Evolutionary conservation across 1,140 invertebrate species (phyloP).

Genomic region (Odontomachus brunneus): DNA sequence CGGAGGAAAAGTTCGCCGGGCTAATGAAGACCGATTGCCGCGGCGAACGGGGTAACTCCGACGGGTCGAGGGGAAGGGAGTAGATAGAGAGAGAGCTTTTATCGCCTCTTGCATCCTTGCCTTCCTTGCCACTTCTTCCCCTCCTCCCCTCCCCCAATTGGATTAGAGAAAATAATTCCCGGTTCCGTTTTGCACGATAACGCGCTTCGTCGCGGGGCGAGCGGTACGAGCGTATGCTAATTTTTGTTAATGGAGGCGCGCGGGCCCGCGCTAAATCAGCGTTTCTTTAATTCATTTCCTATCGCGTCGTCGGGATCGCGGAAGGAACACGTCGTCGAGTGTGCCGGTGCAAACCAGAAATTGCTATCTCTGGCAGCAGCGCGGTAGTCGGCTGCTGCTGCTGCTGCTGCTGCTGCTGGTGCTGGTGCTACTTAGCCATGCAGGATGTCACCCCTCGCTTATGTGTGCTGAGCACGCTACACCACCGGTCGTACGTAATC

Average conservation of each 20-base stretch:
- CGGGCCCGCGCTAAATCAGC: slow-evolving; percentile 50
- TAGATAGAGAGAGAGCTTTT: slow-evolving; percentile 56
- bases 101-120: slow-evolving; percentile 47
- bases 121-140: neutral
- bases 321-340: slow-evolving; percentile 47
- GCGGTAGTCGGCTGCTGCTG: slow-evolving; percentile 23
- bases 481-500: slow-evolving; percentile 21
- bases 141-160: slow-evolving; percentile 60
- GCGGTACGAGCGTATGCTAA: slow-evolving; percentile 64
- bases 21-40: slow-evolving; percentile 74
- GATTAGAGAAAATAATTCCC: slow-evolving; percentile 76
- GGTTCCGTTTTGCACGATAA: slow-evolving; percentile 68
- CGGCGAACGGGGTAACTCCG: slow-evolving; percentile 43
- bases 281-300: slow-evolving; percentile 61
- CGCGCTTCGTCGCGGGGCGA: slow-evolving; percentile 29
- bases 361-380: slow-evolving; percentile 40
- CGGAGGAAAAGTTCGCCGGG: slow-evolving; percentile 67
- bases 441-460: slow-evolving; percentile 25
- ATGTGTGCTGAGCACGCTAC: slow-evolving; percentile 40
- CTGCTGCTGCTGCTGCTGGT: slow-evolving; percentile 21
- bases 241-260: slow-evolving; percentile 68
- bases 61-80: slow-evolving; percentile 23
- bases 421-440: slow-evolving; percentile 23
- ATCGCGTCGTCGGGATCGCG: slow-evolving; percentile 37
- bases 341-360: slow-evolving; percentile 26